A percentile compares a stretch with the other conserved stretches of the same genome.
Evolutionary conservation across 2,888 invertebrate genomes (phyloP).

Genomic region (Cheilosia impressa): DNA sequence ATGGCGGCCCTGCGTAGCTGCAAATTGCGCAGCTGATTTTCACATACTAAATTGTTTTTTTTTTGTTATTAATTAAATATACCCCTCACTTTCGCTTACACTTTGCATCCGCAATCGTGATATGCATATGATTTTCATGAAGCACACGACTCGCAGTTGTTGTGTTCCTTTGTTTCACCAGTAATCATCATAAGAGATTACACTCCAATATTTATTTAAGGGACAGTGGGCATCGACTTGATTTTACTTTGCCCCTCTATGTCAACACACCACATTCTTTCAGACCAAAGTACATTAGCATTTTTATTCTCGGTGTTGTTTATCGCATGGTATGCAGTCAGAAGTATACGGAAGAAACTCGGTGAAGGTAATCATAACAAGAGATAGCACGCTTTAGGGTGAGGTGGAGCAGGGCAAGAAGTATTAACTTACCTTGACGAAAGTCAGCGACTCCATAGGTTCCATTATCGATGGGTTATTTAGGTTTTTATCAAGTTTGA

Average conservation of each 20-base stretch:
- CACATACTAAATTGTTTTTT: neutral
- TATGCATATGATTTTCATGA: neutral
- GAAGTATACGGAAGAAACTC: slow-evolving; percentile 15
- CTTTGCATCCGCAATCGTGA: slow-evolving; percentile 7
- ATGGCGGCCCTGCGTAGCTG: slow-evolving; percentile 18
- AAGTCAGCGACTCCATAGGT: slow-evolving; percentile 79
- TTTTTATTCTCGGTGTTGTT: neutral
- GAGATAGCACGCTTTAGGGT: neutral
- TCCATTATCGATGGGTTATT: slow-evolving; percentile 80
- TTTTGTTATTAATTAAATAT: slow-evolving; percentile 5
- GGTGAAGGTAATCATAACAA: slow-evolving; percentile 33
- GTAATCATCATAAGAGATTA: neutral
- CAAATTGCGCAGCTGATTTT: slow-evolving; percentile 40
- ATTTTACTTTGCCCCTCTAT: neutral
- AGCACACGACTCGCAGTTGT: neutral
- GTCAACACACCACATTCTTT: neutral
- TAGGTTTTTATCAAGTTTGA: slow-evolving; percentile 59
- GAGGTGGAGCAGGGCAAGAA: neutral
- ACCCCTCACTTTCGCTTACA: neutral
- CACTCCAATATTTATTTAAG: slow-evolving; percentile 34
- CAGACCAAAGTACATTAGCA: neutral
- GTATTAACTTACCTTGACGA: slow-evolving; percentile 79
- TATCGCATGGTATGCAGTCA: slow-evolving; percentile 5
- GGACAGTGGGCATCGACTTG: neutral
- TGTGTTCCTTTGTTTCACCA: neutral